These are phyloP conservation scores for Salticus scenicus DNA, from an alignment of 2,888 invertebrate species.

Conservation along the genomic window DNA sequence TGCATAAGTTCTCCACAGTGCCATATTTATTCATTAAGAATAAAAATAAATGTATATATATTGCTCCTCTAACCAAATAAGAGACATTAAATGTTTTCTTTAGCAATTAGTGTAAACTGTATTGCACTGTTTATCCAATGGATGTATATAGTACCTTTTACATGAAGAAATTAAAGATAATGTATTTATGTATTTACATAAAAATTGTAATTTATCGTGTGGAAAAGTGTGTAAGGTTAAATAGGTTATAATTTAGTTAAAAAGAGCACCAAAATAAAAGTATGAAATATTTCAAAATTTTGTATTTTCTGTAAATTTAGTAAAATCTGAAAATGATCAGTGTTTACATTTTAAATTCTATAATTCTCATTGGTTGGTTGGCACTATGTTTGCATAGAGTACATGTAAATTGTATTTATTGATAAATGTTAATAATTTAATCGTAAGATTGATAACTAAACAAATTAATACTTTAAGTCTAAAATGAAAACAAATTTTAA, in stretches of 20 bases:
- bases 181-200: not conserved
- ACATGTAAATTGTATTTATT: not conserved
- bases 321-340: not conserved
- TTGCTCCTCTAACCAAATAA: not conserved
- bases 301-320: no score
- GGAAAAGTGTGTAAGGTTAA: conserved; percentile 5
- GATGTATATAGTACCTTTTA: conserved; percentile 6
- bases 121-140: not conserved
- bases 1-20: not conserved
- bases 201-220: not conserved
- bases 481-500: not conserved
- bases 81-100: no score
- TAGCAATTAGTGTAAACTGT: not conserved
- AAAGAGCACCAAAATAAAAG: not conserved
- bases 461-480: not conserved
- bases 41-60: not conserved
- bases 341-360: not conserved
- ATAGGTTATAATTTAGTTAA: not conserved
- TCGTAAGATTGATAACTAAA: no score
- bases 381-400: not conserved
- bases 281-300: conserved; percentile 4
- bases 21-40: not conserved
- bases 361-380: not conserved
- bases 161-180: conserved; percentile 9
- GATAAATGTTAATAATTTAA: not conserved